These are phyloP conservation scores for Ceramica pisi DNA, from an alignment of 2,888 invertebrate genomes.

Conservation along the genomic window DNA sequence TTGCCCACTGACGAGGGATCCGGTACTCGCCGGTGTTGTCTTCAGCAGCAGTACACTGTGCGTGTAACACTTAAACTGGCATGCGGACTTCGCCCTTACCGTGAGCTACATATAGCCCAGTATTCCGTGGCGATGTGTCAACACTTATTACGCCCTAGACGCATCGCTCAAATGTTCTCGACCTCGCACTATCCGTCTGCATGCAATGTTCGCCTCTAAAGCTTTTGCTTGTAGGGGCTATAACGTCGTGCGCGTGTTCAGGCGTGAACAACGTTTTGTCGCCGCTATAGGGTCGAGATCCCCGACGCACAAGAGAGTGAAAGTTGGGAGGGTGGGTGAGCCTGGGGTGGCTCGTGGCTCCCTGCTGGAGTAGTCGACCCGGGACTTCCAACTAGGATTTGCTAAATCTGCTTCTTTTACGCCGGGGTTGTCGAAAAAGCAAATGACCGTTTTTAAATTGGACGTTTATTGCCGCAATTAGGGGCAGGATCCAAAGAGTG, in stretches of 20 bases:
- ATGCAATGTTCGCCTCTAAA: conserved; percentile 78
- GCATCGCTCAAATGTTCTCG: conserved; percentile 86
- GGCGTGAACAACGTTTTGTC: conserved; percentile 80
- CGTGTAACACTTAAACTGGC: conserved; percentile 74
- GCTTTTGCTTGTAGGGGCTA: conserved; percentile 64
- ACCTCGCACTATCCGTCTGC: conserved; percentile 80
- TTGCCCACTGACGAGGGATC: conserved; percentile 86
- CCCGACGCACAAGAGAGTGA: conserved; percentile 89
- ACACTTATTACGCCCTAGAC: conserved; percentile 86
- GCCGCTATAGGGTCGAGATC: conserved; percentile 81
- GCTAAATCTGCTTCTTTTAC: conserved; percentile 89
- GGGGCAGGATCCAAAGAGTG: conserved; percentile 3
- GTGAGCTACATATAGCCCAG: conserved; percentile 71
- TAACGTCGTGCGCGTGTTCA: conserved; percentile 67
- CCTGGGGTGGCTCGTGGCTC: conserved; percentile 80
- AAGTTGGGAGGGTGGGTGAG: conserved; percentile 87
- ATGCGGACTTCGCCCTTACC: conserved; percentile 79
- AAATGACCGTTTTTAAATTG: conserved; percentile 62
- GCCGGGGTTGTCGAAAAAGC: conserved; percentile 75
- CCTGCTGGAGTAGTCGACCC: conserved; percentile 89
- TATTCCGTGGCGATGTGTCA: conserved; percentile 75
- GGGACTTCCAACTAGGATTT: conserved; percentile 88
- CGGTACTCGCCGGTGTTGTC: conserved; percentile 87
- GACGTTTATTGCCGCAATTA: conserved; percentile 46
- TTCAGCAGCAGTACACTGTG: conserved; percentile 85